phyloP scores from a whole-genome alignment of 2,113 vertebrate genomes.

The Ctenomys sociabilis region DNA sequence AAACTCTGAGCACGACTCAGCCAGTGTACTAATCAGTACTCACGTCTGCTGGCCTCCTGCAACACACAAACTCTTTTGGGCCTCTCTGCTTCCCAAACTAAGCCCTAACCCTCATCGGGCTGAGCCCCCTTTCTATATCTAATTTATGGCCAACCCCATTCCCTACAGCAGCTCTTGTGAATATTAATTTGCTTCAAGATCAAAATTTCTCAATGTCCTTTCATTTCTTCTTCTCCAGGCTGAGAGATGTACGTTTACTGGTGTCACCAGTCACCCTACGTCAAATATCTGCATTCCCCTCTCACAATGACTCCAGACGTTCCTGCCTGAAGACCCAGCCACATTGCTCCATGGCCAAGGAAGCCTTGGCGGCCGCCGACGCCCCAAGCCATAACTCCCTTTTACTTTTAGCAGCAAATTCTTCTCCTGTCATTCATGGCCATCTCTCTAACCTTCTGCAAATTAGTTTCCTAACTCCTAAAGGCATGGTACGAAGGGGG shows the following conservation, averaged over 20 bases:
- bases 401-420: neutral
- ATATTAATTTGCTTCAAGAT: neutral
- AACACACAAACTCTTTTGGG: neutral
- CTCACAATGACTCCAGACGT: neutral
- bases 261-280: neutral
- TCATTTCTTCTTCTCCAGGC: slow-evolving; percentile 7
- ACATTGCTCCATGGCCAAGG: neutral
- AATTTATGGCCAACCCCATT: neutral
- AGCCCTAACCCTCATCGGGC: neutral
- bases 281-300: neutral
- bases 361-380: neutral
- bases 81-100: neutral
- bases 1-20: neutral
- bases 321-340: neutral
- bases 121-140: neutral
- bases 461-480: neutral
- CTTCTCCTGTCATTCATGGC: neutral
- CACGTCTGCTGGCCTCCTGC: neutral
- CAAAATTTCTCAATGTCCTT: neutral
- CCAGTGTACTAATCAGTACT: neutral
- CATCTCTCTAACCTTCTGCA: neutral
- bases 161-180: neutral
- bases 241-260: neutral
- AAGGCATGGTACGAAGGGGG: neutral
- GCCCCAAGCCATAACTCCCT: neutral